Base-by-base conservation (phyloP, 2,888 invertebrate genomes). In the Drosophila trichaetosa region DNA sequence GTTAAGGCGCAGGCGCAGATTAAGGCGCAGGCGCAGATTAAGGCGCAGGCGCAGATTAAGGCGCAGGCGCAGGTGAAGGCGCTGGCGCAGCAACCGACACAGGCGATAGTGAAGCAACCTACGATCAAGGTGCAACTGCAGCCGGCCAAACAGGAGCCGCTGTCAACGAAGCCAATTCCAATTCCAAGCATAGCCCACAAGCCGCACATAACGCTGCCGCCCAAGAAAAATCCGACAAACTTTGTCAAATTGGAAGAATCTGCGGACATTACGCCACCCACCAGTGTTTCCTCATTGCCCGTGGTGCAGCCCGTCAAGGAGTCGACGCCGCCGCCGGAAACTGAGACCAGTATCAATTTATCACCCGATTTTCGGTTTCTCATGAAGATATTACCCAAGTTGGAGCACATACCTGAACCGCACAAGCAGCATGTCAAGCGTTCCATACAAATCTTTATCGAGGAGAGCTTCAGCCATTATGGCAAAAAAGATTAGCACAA, bases 331-430 rank as follows among this genome's bases (percentile, higher is more conserved):
- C 2, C 21, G n/a, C 29, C 18, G 2, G 85, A 83, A 40, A 70
- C 73, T 0, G 79, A 91, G 52, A 91, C 90, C 10, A 92, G 91
- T 51, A 92, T 92, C 0, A 92, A 92, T 69, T 77, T 92, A 3
- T 92, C 93, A 18, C 86, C 92, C 2, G 92, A 92, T 64, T 93
- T 92, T 72, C 83, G 92, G 5, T 92, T 92, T 21, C 91, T 92
- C 0, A 92, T 93, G 92, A 93, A 93, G 77, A 92, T 92, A 82
- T 68, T 92, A 62, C 92, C 93, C 24, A 91, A 90, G 36, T 49
- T 92, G 74, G 92, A 92, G 68, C 90, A 91, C 42, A 88, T 93
- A 52, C 87, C 90, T 6, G 93, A 93, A 58, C 91, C 92, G 16
- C 87, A 91, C 31, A 92, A 93, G 51, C 90, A 84, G 38, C 87